Evolutionary conservation across 2,113 vertebrate genomes (phyloP), one percentile per base, ranked within the genome.

Genomic region (Ctenodactylus gundi): DNA sequence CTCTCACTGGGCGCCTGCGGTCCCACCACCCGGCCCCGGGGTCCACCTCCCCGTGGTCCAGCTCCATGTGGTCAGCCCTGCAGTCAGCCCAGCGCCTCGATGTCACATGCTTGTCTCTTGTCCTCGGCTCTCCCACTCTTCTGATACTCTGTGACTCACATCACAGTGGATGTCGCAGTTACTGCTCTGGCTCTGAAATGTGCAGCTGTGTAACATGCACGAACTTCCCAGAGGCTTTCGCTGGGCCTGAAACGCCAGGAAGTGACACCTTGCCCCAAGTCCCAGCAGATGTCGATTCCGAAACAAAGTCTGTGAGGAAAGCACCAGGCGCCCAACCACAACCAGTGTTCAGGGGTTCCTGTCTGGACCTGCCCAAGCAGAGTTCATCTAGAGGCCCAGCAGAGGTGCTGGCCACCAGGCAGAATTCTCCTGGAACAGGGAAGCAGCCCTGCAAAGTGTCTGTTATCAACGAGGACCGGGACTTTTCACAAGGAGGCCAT

Each of bases 101-200:
- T 0, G 34, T 27, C 36, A 4, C 55, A 27, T 4, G 8, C 1
- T 49, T 12, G 0, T 11, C 11, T 25, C 51, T 12, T 6, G 4
- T 7, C 31, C 29, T 13, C 27, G 20, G 7, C 25, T 3, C 34
- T n/a, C 2, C 23, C 5, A 18, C 6, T n/a, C 18, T 53, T 46
- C 72, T n/a, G 20, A 27, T 3, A 14, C 64, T 34, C 27, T 20
- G 0, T 21, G n/a, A n/a, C n/a, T 18, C 17, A 31, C 1, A 55
- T 34, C 2, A 8, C 0, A 1, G 49, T 0, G 6, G 27, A n/a
- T 72, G 1, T 0, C 3, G 12, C 3, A 0, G 29, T 36, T 17
- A 17, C 1, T 12, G 3, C 8, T 1, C 25, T 6, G 46, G 49
- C 12, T 75, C 17, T 20, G 41, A 41, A 53, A 6, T 11, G 2